These are phyloP conservation scores for Formica aserva DNA, from an alignment of 2,888 invertebrate species.

Conservation along the genomic window DNA sequence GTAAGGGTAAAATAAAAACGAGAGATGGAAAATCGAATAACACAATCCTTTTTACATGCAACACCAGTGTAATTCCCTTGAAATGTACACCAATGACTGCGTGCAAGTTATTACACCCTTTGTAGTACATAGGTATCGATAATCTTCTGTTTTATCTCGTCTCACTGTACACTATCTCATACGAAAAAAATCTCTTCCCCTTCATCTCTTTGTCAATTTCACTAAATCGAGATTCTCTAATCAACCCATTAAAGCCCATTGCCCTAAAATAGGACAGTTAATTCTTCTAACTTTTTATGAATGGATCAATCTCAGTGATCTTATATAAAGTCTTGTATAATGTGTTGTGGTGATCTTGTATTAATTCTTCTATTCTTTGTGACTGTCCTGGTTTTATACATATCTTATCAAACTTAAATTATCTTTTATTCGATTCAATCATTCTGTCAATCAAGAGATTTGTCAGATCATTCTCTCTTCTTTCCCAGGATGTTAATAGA, in stretches of 20 bases:
- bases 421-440: conserved; percentile 9
- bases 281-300: conserved; percentile 28
- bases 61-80: conserved; percentile 84
- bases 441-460: neutral
- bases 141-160: conserved; percentile 79
- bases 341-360: conserved; percentile 24
- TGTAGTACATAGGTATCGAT: conserved; percentile 81
- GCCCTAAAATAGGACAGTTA: conserved; percentile 20
- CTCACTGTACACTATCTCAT: conserved; percentile 82
- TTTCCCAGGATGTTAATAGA: conserved; percentile 40
- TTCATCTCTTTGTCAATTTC: neutral
- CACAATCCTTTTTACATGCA: conserved; percentile 81
- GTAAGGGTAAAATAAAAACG: conserved; percentile 26
- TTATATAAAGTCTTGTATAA: conserved; percentile 34
- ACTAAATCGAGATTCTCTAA: conserved; percentile 9
- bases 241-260: conserved; percentile 31
- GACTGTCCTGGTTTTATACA: conserved; percentile 10
- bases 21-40: conserved; percentile 65
- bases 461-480: neutral
- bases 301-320: conserved; percentile 27
- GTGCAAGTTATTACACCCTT: conserved; percentile 48
- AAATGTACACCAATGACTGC: conserved; percentile 82
- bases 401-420: conserved; percentile 2
- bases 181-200: conserved; percentile 5
- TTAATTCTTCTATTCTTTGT: conserved; percentile 15